A percentile compares a stretch with the other conserved stretches of the same genome.
phyloP scores from a whole-genome alignment of 2,113 vertebrate genomes.

The Phyllostomus hastatus region DNA sequence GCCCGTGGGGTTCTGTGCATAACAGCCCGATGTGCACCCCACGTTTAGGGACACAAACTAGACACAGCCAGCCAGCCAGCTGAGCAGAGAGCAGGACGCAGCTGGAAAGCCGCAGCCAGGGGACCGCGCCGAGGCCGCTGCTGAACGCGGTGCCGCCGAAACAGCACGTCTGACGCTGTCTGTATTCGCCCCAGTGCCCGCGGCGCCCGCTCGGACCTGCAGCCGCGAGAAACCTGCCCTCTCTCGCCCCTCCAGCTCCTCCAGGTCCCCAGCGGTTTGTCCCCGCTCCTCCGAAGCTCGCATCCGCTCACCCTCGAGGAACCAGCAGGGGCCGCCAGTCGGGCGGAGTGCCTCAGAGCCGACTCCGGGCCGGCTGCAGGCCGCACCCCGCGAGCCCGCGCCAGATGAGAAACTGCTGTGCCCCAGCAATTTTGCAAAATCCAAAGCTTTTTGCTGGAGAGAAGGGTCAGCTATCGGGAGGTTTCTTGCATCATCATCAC shows the following conservation, averaged over 20 bases:
- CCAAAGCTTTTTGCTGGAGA: not conserved
- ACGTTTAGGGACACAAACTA: not conserved
- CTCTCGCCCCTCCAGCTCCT: not conserved
- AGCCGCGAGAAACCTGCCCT: not conserved
- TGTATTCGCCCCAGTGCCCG: rapidly evolving
- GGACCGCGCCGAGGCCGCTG: not conserved
- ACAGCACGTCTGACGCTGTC: not conserved
- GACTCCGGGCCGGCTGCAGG: not conserved
- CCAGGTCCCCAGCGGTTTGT: not conserved
- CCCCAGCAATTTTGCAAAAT: not conserved
- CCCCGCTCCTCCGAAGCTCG: not conserved
- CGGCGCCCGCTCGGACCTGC: rapidly evolving
- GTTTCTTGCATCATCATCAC: conserved; percentile 9
- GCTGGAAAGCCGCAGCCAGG: rapidly evolving
- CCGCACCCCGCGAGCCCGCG: not conserved
- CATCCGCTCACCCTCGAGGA: not conserved
- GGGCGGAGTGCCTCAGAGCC: not conserved
- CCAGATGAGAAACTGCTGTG: not conserved
- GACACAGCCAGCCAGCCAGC: not conserved
- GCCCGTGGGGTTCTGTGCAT: rapidly evolving
- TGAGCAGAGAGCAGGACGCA: rapidly evolving
- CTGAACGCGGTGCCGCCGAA: not conserved
- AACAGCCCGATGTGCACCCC: not conserved
- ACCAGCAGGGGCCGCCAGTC: not conserved
- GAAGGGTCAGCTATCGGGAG: not conserved